Evolutionary conservation across 2,113 vertebrate species (phyloP).

Genomic region (Zosterops lateralis): DNA sequence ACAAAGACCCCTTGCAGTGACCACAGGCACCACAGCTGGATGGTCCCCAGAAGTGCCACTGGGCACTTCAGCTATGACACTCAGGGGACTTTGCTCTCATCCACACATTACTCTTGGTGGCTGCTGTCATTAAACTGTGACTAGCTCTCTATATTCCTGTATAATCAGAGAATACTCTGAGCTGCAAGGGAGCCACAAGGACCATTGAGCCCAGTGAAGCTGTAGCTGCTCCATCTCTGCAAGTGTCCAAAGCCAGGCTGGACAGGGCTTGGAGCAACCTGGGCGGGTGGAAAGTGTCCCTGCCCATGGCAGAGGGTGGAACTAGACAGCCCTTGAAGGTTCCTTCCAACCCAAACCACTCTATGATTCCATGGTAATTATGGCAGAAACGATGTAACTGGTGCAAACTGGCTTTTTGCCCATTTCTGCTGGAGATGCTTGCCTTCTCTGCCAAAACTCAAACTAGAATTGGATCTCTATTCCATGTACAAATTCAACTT

Average conservation of each 20-base stretch:
- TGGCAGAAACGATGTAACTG: not conserved
- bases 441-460: not conserved
- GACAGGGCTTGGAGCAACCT: not conserved
- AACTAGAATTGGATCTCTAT: not conserved
- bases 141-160: not conserved
- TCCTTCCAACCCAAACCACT: not conserved
- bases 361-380: not conserved
- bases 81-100: not conserved
- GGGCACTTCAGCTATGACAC: not conserved
- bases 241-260: not conserved
- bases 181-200: not conserved
- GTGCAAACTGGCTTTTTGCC: not conserved
- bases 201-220: not conserved
- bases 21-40: not conserved
- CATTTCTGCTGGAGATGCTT: not conserved
- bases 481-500: not conserved
- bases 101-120: not conserved
- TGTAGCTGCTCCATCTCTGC: not conserved
- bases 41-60: not conserved
- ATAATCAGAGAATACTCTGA: not conserved
- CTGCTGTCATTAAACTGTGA: not conserved
- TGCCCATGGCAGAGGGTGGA: not conserved
- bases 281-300: not conserved
- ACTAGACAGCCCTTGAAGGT: not conserved
- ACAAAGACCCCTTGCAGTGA: not conserved